Evolutionary conservation across 2,888 invertebrate species (phyloP).

Genomic region (Dugesia japonica): DNA sequence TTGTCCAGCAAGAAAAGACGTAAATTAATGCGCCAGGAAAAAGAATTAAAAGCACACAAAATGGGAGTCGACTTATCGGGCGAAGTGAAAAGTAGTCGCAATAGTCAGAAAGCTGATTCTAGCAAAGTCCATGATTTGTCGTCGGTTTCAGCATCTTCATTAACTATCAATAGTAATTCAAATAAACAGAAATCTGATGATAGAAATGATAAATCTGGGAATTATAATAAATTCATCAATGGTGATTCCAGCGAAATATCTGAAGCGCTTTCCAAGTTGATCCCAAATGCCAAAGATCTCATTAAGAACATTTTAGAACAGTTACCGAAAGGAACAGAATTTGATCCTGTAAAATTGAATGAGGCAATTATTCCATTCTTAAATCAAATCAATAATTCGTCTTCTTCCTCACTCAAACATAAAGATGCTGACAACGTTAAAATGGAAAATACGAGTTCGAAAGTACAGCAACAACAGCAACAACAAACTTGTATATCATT

Average conservation of each 20-base stretch:
- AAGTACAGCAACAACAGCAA: too few species aligned
- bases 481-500: conserved; percentile 9
- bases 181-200: background rate
- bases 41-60: conserved; percentile 32
- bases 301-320: background rate
- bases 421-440: too few species aligned
- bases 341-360: background rate
- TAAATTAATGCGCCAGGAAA: conserved; percentile 37
- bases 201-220: background rate
- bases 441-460: background rate
- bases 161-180: background rate
- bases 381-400: background rate
- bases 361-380: background rate
- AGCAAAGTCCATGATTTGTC: background rate
- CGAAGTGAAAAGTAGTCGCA: background rate
- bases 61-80: background rate
- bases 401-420: background rate
- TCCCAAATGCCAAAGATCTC: conserved; percentile 9
- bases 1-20: conserved; percentile 93
- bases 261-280: background rate
- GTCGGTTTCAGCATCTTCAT: background rate
- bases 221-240: background rate
- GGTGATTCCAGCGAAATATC: background rate
- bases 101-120: background rate
- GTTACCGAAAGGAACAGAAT: background rate